These are phyloP conservation scores for Ellobium chinense DNA, from an alignment of 2,888 invertebrate genomes.

Conservation along the genomic window DNA sequence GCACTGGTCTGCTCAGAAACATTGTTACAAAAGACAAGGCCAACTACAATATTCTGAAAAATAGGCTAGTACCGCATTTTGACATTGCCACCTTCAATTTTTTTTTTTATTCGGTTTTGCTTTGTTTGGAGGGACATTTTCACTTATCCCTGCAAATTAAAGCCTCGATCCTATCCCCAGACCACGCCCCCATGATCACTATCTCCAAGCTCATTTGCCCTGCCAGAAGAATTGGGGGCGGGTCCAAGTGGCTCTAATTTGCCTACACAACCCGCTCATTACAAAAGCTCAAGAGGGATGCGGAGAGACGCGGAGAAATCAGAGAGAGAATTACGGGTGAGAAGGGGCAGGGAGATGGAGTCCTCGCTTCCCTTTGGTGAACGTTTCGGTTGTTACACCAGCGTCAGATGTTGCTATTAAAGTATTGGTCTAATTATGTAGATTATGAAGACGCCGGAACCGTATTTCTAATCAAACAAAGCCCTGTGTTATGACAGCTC, in stretches of 20 bases:
- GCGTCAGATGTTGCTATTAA: not conserved
- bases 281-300: not conserved
- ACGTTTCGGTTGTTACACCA: not conserved
- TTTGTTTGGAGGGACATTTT: too few relatives aligned
- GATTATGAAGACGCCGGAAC: too few relatives aligned
- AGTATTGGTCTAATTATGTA: not conserved
- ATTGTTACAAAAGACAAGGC: too few relatives aligned
- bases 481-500: too few relatives aligned
- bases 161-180: not conserved
- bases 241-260: slow-evolving; percentile 18
- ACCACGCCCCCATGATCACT: slow-evolving; percentile 18
- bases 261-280: slow-evolving; percentile 20
- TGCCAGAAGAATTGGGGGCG: not conserved
- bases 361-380: not conserved
- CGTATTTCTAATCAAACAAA: too few relatives aligned
- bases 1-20: too few relatives aligned
- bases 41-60: too few relatives aligned
- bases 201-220: not conserved
- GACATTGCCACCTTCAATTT: too few relatives aligned
- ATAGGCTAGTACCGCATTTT: too few relatives aligned
- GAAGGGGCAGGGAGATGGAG: not conserved
- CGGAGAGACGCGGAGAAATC: not conserved
- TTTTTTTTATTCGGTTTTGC: too few relatives aligned
- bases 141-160: slow-evolving; percentile 8
- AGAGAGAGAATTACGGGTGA: not conserved